Evolutionary conservation across 2,888 invertebrate genomes (phyloP).

Genomic region (Cataglyphis livida): DNA sequence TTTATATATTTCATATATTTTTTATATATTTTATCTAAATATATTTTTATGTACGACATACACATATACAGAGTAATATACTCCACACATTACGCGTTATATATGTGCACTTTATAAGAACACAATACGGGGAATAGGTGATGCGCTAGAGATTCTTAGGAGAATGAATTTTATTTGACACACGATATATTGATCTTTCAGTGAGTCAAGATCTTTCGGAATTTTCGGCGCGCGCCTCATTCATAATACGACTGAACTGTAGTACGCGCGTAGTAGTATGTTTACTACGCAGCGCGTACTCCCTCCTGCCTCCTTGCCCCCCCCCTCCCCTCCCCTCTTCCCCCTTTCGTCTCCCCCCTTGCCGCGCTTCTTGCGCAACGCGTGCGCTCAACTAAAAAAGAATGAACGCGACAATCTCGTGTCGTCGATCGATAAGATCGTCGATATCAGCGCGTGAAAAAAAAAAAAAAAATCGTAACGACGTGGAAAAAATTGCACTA

Average conservation of each 20-base stretch:
- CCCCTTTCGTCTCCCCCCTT: too few relatives aligned
- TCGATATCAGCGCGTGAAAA: not conserved
- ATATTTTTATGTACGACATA: not conserved
- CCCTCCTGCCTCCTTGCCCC: not conserved
- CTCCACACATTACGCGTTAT: too few relatives aligned
- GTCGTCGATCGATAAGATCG: not conserved
- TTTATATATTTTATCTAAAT: not conserved
- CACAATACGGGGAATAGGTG: not conserved
- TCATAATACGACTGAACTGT: slow-evolving; percentile 27
- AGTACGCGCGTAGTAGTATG: slow-evolving; percentile 43
- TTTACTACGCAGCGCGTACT: slow-evolving; percentile 34
- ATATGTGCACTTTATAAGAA: not conserved
- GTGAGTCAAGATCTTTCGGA: not conserved
- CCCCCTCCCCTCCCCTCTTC: too few relatives aligned
- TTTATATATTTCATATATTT: not conserved
- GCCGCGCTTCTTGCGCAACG: not conserved
- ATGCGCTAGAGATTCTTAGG: not conserved
- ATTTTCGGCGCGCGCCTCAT: slow-evolving; percentile 27
- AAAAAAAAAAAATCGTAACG: not conserved
- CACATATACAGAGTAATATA: not conserved
- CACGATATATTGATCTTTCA: not conserved
- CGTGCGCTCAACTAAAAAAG: slow-evolving; percentile 17
- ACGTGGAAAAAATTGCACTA: not conserved
- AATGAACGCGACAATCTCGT: slow-evolving; percentile 14
- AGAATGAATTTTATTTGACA: not conserved